These are phyloP conservation scores for Melieria omissa DNA, from an alignment of 2,888 invertebrate genomes.

Conservation along the genomic window DNA sequence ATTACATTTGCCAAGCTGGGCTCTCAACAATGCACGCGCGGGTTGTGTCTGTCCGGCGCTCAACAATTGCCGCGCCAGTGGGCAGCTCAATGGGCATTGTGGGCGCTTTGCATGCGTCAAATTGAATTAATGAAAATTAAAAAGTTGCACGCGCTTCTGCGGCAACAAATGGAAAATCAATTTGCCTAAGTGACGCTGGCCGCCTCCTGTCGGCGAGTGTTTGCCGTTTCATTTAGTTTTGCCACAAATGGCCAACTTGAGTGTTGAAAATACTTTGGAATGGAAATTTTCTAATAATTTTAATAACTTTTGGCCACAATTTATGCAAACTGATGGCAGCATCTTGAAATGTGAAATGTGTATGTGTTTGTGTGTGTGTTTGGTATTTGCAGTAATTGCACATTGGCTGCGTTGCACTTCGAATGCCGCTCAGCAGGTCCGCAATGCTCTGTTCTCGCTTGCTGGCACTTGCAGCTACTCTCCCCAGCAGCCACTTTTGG, in stretches of 20 bases:
- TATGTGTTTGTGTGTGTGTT: not conserved
- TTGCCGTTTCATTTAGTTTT: too few species aligned
- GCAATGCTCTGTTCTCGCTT: not conserved
- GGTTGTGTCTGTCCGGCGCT: not conserved
- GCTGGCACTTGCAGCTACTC: slow-evolving; percentile 1
- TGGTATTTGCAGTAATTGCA: slow-evolving; percentile 8
- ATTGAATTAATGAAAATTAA: slow-evolving; percentile 23
- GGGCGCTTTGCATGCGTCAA: slow-evolving; percentile 5
- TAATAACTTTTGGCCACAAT: slow-evolving; percentile 1
- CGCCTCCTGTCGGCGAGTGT: not conserved
- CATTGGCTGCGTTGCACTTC: not conserved
- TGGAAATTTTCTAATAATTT: slow-evolving; percentile 33
- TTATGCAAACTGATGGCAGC: too few species aligned
- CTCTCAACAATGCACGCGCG: not conserved
- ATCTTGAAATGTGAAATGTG: not conserved
- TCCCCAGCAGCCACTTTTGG: not conserved
- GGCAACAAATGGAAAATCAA: slow-evolving; percentile 26
- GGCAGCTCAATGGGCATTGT: not conserved
- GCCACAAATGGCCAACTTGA: not conserved
- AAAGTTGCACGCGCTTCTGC: not conserved
- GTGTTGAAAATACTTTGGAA: slow-evolving; percentile 42
- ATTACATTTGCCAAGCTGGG: slow-evolving; percentile 44
- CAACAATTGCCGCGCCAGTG: not conserved
- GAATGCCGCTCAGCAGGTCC: too few species aligned
- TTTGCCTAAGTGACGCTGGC: slow-evolving; percentile 19